Evolutionary conservation across 2,113 vertebrate species (phyloP).

Genomic region (Prunella himalayana): DNA sequence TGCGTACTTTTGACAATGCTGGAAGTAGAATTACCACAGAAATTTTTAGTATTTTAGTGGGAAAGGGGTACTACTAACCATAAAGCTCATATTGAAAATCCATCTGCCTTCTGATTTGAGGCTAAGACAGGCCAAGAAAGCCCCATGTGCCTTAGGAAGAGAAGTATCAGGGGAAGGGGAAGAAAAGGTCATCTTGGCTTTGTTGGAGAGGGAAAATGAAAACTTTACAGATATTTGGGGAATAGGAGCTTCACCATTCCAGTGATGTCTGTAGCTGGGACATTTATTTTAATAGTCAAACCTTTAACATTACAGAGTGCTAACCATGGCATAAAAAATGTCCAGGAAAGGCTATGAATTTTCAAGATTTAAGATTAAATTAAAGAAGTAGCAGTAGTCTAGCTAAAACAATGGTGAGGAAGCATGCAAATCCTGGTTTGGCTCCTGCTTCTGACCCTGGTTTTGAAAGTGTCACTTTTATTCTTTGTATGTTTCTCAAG

Average conservation of each 20-base stretch:
- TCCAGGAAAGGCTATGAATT: not conserved
- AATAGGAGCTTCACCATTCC: not conserved
- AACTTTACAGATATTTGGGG: slow-evolving; percentile 2
- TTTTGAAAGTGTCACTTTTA: not conserved
- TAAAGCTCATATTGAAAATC: slow-evolving; percentile 22
- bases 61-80: not conserved
- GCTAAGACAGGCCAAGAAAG: not conserved
- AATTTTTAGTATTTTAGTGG: not conserved
- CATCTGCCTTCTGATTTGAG: not conserved
- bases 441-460: not conserved
- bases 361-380: slow-evolving; percentile 1
- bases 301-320: not conserved
- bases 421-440: not conserved
- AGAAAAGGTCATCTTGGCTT: not conserved
- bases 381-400: not conserved
- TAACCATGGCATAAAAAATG: not conserved
- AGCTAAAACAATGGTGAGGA: not conserved
- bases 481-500: not conserved
- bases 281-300: not conserved
- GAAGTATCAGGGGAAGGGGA: not conserved
- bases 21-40: slow-evolving; percentile 1
- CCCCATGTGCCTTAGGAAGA: not conserved
- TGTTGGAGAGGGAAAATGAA: slow-evolving; percentile 11
- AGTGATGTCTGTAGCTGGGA: not conserved
- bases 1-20: not conserved